A percentile compares a stretch with the other conserved stretches of the same genome.
These are phyloP conservation scores for Discoglossus pictus DNA, from an alignment of 2,797 vertebrate species.

Conservation along the genomic window DNA sequence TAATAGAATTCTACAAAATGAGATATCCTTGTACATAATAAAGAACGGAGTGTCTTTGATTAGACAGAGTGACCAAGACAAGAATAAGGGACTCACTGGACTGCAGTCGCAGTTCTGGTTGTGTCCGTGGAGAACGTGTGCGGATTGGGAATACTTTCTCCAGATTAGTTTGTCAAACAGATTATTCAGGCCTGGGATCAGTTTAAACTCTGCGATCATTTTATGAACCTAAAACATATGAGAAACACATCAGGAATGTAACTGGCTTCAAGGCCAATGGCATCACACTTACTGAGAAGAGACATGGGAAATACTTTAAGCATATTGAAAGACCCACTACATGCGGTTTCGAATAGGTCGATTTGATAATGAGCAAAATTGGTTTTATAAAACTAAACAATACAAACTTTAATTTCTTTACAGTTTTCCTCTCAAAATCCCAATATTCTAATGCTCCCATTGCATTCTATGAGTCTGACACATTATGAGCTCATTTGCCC, in stretches of 20 bases:
- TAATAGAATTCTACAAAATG: background rate
- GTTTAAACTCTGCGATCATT: slow-evolving; percentile 94
- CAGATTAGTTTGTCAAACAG: slow-evolving; percentile 98
- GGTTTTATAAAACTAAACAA: too few relatives aligned
- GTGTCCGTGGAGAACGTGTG: slow-evolving; percentile 91
- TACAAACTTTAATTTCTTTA: too few relatives aligned
- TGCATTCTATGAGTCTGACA: too few relatives aligned
- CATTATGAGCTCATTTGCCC: too few relatives aligned
- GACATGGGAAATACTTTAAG: too few relatives aligned
- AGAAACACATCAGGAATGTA: too few relatives aligned
- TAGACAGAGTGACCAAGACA: background rate
- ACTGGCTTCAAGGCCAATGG: too few relatives aligned
- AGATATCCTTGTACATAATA: background rate
- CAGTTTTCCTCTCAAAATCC: too few relatives aligned
- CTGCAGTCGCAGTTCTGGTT: slow-evolving; percentile 98
- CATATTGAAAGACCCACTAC: too few relatives aligned
- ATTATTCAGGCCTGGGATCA: slow-evolving; percentile 98
- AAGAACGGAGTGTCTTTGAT: background rate
- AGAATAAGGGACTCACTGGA: slow-evolving; percentile 75
- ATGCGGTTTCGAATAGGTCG: too few relatives aligned
- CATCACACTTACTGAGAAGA: slow-evolving; percentile 29
- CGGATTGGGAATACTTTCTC: slow-evolving; percentile 92
- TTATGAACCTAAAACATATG: slow-evolving; percentile 99
- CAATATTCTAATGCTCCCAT: too few relatives aligned
- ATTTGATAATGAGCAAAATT: too few relatives aligned